Conservation (phyloP, 2,113 vertebrate genomes). For the Loxodonta africana region DNA sequence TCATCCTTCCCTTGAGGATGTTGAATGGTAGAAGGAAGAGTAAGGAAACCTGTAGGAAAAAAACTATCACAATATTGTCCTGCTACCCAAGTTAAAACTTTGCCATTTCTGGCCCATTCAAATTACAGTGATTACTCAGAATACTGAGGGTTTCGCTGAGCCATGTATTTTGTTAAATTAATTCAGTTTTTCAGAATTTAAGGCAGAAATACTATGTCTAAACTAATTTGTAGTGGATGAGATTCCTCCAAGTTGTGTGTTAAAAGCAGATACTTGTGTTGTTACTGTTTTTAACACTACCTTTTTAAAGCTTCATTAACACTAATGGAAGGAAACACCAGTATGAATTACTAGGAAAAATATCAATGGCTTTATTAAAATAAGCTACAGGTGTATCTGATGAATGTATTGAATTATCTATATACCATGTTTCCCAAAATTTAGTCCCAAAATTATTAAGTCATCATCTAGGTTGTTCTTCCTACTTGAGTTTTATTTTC, state of each 20-base stretch:
- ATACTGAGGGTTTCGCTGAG: slow-evolving; percentile 38
- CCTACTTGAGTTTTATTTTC: slow-evolving; percentile 21
- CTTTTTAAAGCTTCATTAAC: slow-evolving; percentile 45
- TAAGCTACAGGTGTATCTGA: not conserved
- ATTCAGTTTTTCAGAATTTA: slow-evolving; percentile 55
- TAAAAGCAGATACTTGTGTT: slow-evolving; percentile 1
- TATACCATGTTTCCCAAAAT: not conserved
- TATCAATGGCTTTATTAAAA: slow-evolving; percentile 46
- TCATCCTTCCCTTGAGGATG: not conserved
- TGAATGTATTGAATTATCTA: not conserved
- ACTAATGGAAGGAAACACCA: not conserved
- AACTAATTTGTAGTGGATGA: slow-evolving; percentile 57
- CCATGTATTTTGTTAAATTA: slow-evolving; percentile 54
- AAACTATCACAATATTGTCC: not conserved
- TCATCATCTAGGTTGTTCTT: not conserved
- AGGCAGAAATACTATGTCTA: slow-evolving; percentile 31
- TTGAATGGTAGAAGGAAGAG: not conserved
- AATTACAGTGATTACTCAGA: slow-evolving; percentile 52
- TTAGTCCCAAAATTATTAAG: slow-evolving; percentile 18
- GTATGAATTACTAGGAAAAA: slow-evolving; percentile 40
- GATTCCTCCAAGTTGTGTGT: not conserved
- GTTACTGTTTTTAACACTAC: not conserved
- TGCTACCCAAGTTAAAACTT: slow-evolving; percentile 14
- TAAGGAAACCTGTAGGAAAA: not conserved
- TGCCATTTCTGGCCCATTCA: not conserved